phyloP scores from a whole-genome alignment of 2,888 invertebrate genomes.

The Chrysolina americana region DNA sequence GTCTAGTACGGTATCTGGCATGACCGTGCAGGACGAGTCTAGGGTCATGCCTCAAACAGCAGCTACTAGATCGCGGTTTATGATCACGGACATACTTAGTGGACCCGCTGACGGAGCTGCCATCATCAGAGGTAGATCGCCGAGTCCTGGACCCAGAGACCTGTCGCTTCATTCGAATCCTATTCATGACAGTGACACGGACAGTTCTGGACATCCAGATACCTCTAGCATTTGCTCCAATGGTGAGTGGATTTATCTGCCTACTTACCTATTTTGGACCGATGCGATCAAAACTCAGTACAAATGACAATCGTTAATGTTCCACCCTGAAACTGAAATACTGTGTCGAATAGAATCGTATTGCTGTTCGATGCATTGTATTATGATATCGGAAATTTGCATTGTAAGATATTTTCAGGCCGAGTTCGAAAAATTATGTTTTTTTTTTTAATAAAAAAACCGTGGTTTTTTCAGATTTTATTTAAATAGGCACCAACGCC shows the following conservation, averaged over 20 bases:
- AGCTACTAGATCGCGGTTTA: constrained; percentile 84
- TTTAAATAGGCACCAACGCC: too few species aligned
- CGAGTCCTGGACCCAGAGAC: constrained; percentile 73
- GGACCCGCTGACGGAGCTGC: constrained; percentile 74
- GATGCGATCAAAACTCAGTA: too few species aligned
- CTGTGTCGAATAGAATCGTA: too few species aligned
- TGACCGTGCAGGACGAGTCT: constrained; percentile 70
- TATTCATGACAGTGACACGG: constrained; percentile 71
- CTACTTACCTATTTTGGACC: too few species aligned
- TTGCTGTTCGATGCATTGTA: too few species aligned
- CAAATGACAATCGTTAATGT: too few species aligned
- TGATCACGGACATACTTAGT: constrained; percentile 91
- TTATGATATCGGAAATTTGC: too few species aligned
- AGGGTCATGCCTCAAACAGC: constrained; percentile 68
- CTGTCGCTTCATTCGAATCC: constrained; percentile 70
- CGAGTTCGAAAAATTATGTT: too few species aligned
- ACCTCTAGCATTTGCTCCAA: constrained; percentile 73
- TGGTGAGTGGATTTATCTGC: constrained; percentile 70
- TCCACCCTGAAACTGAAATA: too few species aligned
- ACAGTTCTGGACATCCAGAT: constrained; percentile 72
- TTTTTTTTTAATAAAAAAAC: too few species aligned
- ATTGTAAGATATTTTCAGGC: too few species aligned
- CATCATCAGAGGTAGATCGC: constrained; percentile 71
- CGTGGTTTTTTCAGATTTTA: too few species aligned
- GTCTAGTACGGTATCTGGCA: constrained; percentile 68